A percentile compares a stretch with the other conserved stretches of the same genome.
Conservation (phyloP, 2,888 invertebrate species). For the Lissonota sp. region DNA sequence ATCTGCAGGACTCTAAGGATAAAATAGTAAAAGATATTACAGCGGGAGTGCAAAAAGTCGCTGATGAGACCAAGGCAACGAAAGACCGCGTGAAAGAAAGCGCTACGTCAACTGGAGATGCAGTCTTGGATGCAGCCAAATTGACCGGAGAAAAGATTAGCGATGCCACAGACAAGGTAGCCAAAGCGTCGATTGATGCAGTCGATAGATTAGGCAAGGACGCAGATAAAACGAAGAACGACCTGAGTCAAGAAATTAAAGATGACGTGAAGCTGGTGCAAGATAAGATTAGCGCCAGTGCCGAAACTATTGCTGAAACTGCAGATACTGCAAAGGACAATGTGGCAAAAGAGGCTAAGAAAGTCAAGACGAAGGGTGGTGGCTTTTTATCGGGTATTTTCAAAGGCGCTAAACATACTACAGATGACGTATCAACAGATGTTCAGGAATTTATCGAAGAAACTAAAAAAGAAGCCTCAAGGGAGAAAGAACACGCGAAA, state of each 20-base stretch:
- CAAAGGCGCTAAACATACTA: conserved; percentile 67
- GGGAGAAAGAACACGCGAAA: conserved; percentile 64
- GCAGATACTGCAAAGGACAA: conserved; percentile 20
- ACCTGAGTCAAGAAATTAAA: conserved; percentile 59
- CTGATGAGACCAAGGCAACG: conserved; percentile 56
- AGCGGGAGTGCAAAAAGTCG: conserved; percentile 59
- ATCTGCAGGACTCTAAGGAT: conserved; percentile 44
- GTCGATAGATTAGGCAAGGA: conserved; percentile 68
- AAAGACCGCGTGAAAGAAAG: conserved; percentile 78
- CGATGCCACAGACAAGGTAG: conserved; percentile 72
- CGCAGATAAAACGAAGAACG: conserved; percentile 78
- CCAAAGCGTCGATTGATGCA: conserved; percentile 81
- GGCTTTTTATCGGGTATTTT: conserved; percentile 68
- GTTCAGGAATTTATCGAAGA: conserved; percentile 65
- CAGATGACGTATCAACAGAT: conserved; percentile 62
- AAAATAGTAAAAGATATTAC: conserved; percentile 41
- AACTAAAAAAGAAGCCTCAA: conserved; percentile 65
- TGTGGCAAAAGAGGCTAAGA: conserved; percentile 46
- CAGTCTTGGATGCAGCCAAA: conserved; percentile 69
- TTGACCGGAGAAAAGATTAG: conserved; percentile 71
- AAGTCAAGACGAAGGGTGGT: conserved; percentile 29
- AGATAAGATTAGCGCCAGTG: conserved; percentile 39
- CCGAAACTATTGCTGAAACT: conserved; percentile 26
- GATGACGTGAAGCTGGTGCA: conserved; percentile 62
- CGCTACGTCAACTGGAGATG: conserved; percentile 71